Evolutionary conservation across 2,888 invertebrate species (phyloP).

Genomic region (Myathropa florea): DNA sequence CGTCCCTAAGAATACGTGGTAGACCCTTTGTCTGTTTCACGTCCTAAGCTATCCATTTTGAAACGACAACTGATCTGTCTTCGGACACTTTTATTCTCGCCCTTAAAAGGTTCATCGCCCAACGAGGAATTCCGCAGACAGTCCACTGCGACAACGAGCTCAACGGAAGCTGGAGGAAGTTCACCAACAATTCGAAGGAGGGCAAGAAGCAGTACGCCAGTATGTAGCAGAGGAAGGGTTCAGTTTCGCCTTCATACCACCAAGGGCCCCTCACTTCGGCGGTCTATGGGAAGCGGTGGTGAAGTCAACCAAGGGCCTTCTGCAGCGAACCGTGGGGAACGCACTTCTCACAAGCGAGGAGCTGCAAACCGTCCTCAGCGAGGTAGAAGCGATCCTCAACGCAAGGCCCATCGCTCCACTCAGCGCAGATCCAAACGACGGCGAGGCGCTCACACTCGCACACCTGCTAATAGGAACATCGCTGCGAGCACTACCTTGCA

Average conservation of each 20-base stretch:
- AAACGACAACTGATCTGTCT: too few species aligned
- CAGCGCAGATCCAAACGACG: slow-evolving; percentile 41
- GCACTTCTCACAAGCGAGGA: slow-evolving; percentile 49
- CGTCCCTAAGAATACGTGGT: slow-evolving; percentile 43
- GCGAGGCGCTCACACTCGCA: slow-evolving; percentile 33
- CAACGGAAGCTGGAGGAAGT: not conserved
- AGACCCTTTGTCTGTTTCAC: slow-evolving; percentile 47
- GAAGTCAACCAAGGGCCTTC: not conserved
- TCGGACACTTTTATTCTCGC: too few species aligned
- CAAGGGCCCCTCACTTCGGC: not conserved
- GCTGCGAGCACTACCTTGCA: slow-evolving; percentile 19
- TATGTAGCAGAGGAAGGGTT: not conserved
- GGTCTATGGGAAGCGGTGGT: not conserved
- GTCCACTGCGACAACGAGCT: slow-evolving; percentile 28
- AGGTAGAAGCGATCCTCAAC: slow-evolving; percentile 40
- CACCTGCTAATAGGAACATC: slow-evolving; percentile 28
- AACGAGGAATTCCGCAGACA: too few species aligned
- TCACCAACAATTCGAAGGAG: too few species aligned
- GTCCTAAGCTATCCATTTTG: too few species aligned
- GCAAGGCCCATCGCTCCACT: slow-evolving; percentile 22
- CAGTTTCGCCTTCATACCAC: too few species aligned
- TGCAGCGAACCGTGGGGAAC: slow-evolving; percentile 14
- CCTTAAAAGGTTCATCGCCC: too few species aligned
- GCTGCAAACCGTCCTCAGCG: slow-evolving; percentile 29
- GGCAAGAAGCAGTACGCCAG: not conserved